Evolutionary conservation across 2,113 vertebrate species (phyloP), one percentile per base, ranked within the genome.

Genomic region (Oreocharis arfaki): DNA sequence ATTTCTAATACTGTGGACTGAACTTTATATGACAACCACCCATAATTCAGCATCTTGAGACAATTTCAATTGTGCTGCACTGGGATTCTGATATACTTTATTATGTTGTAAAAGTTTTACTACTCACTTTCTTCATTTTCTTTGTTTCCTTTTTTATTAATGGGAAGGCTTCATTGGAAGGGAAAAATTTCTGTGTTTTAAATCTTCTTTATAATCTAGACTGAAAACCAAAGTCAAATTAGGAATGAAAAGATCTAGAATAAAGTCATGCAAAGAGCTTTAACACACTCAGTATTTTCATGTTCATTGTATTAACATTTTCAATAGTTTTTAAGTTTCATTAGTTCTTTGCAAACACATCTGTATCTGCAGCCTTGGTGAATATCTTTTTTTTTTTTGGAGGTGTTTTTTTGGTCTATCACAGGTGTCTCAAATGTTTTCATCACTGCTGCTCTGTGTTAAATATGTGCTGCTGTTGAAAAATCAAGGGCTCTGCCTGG

Each of bases 111-210:
- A 97, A 97, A 96, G 73, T 97, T 97, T 96, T 97, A 97, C 92
- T 96, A 42, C 70, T 95, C 80, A 84, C 96, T 96, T 96, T 92
- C 87, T 95, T 96, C 61, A 88, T 96, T 97, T 96, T 95, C 91
- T 95, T 90, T 93, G 91, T 96, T 95, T 94, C 92, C 85, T 96
- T 95, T 95, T 97, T 97, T 96, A 95, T 96, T 97, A 97, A 96
- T 97, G 87, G 80, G 73, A 91, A 79, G 41, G 57, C 57, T 96
- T 97, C 90, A 73, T 41, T 84, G 91, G 88, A 89, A 92, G 41
- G 50, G 71, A 4, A 39, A 55, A 41, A 53, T 84, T 88, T 71
- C 83, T 24, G 52, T 71, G 33, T 46, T 96, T 97, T 91, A 97
- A 96, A 97, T 98, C 93, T 93, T 65, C 69, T 97, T 94, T 96